Percentiles rank a stretch among this genome's conserved stretches.
Evolutionary conservation across 2,113 vertebrate species (phyloP).

Genomic region (Dasyprocta punctata): DNA sequence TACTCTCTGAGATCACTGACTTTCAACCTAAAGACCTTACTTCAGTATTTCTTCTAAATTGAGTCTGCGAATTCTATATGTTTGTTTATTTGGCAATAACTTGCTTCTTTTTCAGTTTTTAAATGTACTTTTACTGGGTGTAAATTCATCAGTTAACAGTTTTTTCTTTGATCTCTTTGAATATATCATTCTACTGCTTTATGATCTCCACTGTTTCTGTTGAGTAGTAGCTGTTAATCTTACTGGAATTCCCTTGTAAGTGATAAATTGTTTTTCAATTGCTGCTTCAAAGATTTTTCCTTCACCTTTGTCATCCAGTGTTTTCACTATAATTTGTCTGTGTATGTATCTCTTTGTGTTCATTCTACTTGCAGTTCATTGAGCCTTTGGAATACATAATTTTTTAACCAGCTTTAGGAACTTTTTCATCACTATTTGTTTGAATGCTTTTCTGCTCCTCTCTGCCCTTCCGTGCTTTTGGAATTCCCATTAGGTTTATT

Average conservation of each 20-base stretch:
- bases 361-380: neutral
- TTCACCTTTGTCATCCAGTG: neutral
- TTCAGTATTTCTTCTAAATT: neutral
- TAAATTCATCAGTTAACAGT: neutral
- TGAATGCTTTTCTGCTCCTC: neutral
- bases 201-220: neutral
- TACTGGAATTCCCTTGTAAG: neutral
- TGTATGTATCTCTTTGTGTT: neutral
- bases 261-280: neutral
- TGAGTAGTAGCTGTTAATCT: neutral
- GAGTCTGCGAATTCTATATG: neutral
- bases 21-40: neutral
- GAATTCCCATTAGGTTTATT: neutral
- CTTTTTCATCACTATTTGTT: neutral
- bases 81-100: neutral
- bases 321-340: neutral
- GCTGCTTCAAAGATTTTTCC: neutral
- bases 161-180: neutral
- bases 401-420: neutral
- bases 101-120: neutral
- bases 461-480: neutral
- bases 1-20: neutral
- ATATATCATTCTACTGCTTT: neutral
- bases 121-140: neutral
- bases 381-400: neutral